Conservation (phyloP, 2,888 invertebrate species). For the Hirtodrosophila histrioides region DNA sequence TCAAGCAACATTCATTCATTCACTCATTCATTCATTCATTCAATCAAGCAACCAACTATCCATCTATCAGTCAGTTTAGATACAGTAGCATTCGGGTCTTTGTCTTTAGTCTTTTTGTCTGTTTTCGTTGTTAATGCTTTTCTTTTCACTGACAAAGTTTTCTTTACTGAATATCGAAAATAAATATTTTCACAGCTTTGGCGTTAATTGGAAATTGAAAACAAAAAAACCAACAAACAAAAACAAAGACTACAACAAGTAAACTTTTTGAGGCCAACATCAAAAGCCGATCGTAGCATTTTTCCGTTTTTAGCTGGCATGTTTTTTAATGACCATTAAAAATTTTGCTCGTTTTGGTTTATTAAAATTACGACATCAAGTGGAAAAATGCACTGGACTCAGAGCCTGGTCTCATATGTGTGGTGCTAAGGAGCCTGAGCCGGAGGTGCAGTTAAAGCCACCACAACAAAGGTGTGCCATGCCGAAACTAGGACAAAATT, state of each 20-base stretch:
- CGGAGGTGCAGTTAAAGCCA: no score
- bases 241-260: neutral
- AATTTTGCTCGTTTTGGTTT: conserved; percentile 13
- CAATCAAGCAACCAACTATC: conserved; percentile 11
- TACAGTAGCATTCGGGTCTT: conserved; percentile 20
- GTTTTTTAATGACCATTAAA: conserved; percentile 17
- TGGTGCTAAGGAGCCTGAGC: no score
- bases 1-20: conserved; percentile 8
- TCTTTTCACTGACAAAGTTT: conserved; percentile 21
- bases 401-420: no score
- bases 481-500: conserved; percentile 33
- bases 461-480: conserved; percentile 15
- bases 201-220: conserved; percentile 53
- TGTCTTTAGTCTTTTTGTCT: conserved; percentile 3
- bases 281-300: conserved; percentile 3
- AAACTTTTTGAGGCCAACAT: conserved; percentile 2
- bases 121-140: conserved; percentile 21
- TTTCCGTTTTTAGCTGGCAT: conserved; percentile 13
- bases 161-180: conserved; percentile 43
- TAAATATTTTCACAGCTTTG: conserved; percentile 51
- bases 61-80: conserved; percentile 4
- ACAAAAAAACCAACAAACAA: conserved; percentile 1
- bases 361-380: conserved; percentile 29
- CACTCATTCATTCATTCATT: conserved; percentile 14
- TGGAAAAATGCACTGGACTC: conserved; percentile 7